Percentiles rank a stretch among this genome's conserved stretches.
Conservation (phyloP, 2,888 invertebrate genomes). For the Erebia ligea region DNA sequence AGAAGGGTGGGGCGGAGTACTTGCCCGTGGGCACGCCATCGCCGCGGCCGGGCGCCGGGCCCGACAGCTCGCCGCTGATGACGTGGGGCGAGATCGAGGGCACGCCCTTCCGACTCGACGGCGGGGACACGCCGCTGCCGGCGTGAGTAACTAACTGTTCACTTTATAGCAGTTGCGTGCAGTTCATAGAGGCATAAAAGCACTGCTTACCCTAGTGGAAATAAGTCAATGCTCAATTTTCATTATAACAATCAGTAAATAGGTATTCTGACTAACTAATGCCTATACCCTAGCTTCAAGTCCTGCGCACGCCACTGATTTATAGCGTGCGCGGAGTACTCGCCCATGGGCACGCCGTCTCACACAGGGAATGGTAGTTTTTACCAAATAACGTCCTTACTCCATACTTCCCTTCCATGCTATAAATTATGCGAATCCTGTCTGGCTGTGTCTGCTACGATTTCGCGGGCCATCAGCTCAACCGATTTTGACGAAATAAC, state of each 20-base stretch:
- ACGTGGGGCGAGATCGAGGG: conserved; percentile 99
- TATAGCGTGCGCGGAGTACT: conserved; percentile 51
- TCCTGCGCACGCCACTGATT: no score
- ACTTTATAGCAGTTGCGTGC: conserved; percentile 83
- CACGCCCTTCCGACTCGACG: conserved; percentile 97
- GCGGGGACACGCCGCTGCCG: conserved; percentile 93
- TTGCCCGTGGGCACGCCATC: conserved; percentile 94
- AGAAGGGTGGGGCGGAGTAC: conserved; percentile 64
- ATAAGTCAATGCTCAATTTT: no score
- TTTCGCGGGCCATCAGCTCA: no score
- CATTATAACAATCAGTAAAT: no score
- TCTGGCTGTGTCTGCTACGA: no score
- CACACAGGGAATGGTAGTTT: not conserved
- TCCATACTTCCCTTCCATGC: no score
- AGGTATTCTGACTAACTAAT: no score
- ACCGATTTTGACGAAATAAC: no score
- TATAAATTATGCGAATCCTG: no score
- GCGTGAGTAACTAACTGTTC: conserved; percentile 87
- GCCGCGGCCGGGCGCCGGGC: conserved; percentile 91
- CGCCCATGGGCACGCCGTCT: conserved; percentile 88
- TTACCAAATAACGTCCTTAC: not conserved
- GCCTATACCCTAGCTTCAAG: no score
- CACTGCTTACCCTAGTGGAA: no score
- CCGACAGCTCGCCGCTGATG: conserved; percentile 96
- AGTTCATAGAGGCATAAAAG: no score